Conservation (phyloP, 2,797 vertebrate species). For the Euthynnus affinis region DNA sequence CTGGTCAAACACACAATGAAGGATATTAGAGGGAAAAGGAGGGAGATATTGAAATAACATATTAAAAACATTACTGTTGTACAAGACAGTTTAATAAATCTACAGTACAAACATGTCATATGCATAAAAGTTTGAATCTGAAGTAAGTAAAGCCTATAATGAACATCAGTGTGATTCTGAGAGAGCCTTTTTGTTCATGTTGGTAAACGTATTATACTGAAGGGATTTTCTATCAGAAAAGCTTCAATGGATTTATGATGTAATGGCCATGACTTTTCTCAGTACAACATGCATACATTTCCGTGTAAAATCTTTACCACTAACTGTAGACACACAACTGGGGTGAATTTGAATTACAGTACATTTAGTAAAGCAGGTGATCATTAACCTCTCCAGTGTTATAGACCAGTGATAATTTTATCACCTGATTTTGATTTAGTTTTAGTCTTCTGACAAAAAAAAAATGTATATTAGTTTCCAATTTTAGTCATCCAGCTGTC, state of each 20-base stretch:
- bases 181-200: background rate
- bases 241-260: background rate
- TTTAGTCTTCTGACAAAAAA: too few species aligned
- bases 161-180: background rate
- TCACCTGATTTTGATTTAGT: too few species aligned
- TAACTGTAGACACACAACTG: background rate
- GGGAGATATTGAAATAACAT: background rate
- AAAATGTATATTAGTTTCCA: too few species aligned
- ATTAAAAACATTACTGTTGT: background rate
- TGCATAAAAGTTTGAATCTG: background rate
- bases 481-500: too few species aligned
- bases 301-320: background rate
- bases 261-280: background rate
- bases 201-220: background rate
- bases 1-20: background rate
- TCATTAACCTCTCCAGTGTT: background rate
- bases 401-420: background rate
- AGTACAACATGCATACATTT: background rate
- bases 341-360: background rate
- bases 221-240: background rate
- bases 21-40: background rate
- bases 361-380: background rate
- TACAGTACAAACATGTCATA: background rate
- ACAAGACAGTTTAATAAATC: background rate
- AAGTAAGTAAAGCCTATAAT: background rate